Evolutionary conservation across 2,113 vertebrate species (phyloP), one percentile per base, ranked within the genome.

Genomic region (Dromiciops gliroides): DNA sequence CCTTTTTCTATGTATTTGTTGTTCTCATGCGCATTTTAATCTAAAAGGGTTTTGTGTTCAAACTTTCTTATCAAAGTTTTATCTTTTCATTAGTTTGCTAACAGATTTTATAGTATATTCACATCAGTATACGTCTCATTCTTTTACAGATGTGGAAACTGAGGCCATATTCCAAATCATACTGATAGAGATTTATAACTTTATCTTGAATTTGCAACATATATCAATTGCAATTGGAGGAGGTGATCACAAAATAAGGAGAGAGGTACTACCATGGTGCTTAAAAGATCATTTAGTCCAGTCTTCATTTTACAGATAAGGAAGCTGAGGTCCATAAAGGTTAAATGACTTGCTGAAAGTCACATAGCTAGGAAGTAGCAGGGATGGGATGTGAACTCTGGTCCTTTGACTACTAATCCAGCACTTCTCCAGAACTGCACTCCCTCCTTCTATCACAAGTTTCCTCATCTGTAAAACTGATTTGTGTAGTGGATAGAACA

Each of bases 11-110:
- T 90, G 48, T 49, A 95, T 23, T 92, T 95, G 95, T 94, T 95
- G 95, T 93, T 96, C 90, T 93, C 94, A 95, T 88, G 89, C 50
- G 93, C 75, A 91, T 50, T 96, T 94, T 53, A 89, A 95, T 94
- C 91, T 56, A 92, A 93, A 60, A 91, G 48, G 8, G 50, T 83
- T 90, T 91, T 95, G 60, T 95, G 24, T 28, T 49, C 49, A 47
- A 23, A 67, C 51, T 90, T 92, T 51, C 89, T 94, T 94, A 51
- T 89, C 28, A 96, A n/a, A 53, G 53, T 91, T 51, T 50, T 50
- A 91, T 26, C 52, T 89, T 75, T 93, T 93, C 23, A 51, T 48
- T 67, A 51, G 89, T 8, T 67, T 53, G 67, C 92, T 91, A 96
- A 92, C 75, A 50, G 22, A 93, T 44, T 26, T 92, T 94, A 94